Conservation (phyloP, 2,113 vertebrate species). For the human region GRCh38 chr2:143310001-143310500, state of each 20-base stretch:
- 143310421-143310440: conserved; percentile 92
- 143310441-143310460: conserved; percentile 92
- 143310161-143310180: conserved; percentile 87
- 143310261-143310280: conserved; percentile 90
- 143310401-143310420: conserved; percentile 90
- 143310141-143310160: conserved; percentile 85
- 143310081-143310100: conserved; percentile 65
- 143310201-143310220: conserved; percentile 89
- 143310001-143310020: background rate
- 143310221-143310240: conserved; percentile 84
- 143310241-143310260: conserved; percentile 89
- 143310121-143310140: conserved; percentile 79
- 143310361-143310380: conserved; percentile 91
- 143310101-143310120: conserved; percentile 59
- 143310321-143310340: conserved; percentile 92
- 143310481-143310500: conserved; percentile 91
- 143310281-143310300: conserved; percentile 88
- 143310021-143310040: conserved; percentile 41
- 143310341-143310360: conserved; percentile 90
- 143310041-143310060: conserved; percentile 29
- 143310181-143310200: conserved; percentile 86
- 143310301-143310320: conserved; percentile 90
- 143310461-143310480: conserved; percentile 90
- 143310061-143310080: background rate
- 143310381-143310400: conserved; percentile 89